Base-by-base conservation (phyloP, 2,888 invertebrate species). In the Uropetala carovei region DNA sequence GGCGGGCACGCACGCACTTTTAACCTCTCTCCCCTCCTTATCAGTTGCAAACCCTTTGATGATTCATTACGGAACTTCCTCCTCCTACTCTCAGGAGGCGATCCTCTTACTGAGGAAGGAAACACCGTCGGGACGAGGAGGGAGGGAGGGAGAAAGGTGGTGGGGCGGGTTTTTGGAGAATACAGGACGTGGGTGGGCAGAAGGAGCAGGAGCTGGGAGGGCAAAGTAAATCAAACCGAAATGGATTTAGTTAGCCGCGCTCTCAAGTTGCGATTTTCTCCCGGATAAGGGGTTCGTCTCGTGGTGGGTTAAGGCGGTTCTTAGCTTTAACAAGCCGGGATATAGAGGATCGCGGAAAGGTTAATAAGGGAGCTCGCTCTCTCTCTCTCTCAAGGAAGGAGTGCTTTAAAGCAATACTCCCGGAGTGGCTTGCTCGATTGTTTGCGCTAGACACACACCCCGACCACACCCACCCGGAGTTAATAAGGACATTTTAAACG, bases 1-100 rank as follows among this genome's bases (percentile, higher is more conserved):
- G 75, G 75, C 22, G 14, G 22, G 75, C 75, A 75, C 75, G 43
- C 43, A 43, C 43, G 43, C 43, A 3, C 43, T 43, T 5, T 43
- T 5, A 18, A 18, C 18, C 68, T 68, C 68, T 22, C 18, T 22
- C 68, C 68, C 18, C 18, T 68, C 75, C 75, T 75, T 75, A 75
- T 75, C 75, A 75, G 22, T 75, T 27, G 75, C n/a, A 75, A 75
- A 75, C 75, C 75, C 75, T 75, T 75, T 75, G 75, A 75, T 75
- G 75, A 75, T 75, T 75, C 75, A 75, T 75, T 75, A 75, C 75
- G 22, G 75, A 75, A 75, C 75, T 75, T 75, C 75, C 75, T 75
- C 0, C 75, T 75, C 75, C 75, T 75, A 0, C 75, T 75, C 22
- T 27, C 75, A 75, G 27, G 75, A 22, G 75, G 75, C 75, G 68